phyloP scores from a whole-genome alignment of 2,797 vertebrate species.

The Pseudochaenichthys georgianus region DNA sequence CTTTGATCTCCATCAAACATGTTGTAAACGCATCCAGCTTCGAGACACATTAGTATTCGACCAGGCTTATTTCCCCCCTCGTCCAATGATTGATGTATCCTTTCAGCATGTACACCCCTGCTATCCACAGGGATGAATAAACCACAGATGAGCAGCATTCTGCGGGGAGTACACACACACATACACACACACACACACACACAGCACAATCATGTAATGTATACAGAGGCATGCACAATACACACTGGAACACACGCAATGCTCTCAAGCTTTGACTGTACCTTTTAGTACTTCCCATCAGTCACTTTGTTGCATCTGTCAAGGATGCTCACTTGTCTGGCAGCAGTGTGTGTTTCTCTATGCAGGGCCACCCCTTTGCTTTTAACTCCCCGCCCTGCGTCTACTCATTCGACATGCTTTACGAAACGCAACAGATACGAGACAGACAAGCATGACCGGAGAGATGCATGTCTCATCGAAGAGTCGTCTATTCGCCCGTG shows the following conservation, averaged over 20 bases:
- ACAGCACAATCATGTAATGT: slow-evolving; percentile 2
- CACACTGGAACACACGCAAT: slow-evolving; percentile 7
- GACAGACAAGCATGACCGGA: slow-evolving; percentile 49
- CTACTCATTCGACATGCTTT: slow-evolving; percentile 56
- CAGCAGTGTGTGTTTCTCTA: background rate
- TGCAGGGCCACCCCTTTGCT: background rate
- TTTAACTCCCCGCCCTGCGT: slow-evolving; percentile 32
- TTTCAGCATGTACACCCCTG: slow-evolving; percentile 71
- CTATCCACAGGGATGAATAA: slow-evolving; percentile 78
- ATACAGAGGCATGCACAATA: slow-evolving; percentile 4
- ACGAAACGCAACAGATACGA: slow-evolving; percentile 38
- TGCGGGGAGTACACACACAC: slow-evolving; percentile 55
- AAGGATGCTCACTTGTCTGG: slow-evolving; percentile 38
- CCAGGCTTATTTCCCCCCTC: slow-evolving; percentile 62
- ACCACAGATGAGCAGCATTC: slow-evolving; percentile 74
- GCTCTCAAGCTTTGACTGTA: slow-evolving; percentile 22
- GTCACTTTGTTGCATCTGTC: slow-evolving; percentile 62
- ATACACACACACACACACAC: background rate
- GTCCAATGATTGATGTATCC: slow-evolving; percentile 75
- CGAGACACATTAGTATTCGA: slow-evolving; percentile 62
- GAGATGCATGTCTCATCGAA: slow-evolving; percentile 42
- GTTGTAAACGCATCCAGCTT: slow-evolving; percentile 28
- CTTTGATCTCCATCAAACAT: background rate
- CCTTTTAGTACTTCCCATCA: slow-evolving; percentile 50
- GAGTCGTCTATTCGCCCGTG: slow-evolving; percentile 15